These are phyloP conservation scores for Drosophila jambulina DNA, from an alignment of 1,140 invertebrate species.

Conservation along the genomic window DNA sequence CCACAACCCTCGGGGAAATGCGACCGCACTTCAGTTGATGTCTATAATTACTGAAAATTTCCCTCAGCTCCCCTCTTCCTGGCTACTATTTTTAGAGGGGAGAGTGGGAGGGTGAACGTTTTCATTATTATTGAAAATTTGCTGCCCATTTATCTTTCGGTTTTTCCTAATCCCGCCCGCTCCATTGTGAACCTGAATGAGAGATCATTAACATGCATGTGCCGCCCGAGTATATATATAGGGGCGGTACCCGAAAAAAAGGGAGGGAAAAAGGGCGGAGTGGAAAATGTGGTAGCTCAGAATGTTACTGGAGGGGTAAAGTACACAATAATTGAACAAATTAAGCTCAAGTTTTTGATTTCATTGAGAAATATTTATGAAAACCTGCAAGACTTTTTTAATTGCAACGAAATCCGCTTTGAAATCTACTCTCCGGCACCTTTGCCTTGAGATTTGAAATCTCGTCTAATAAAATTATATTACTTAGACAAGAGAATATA, in stretches of 20 bases:
- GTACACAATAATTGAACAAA: conserved; percentile 2
- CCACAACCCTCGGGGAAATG: conserved; percentile 32
- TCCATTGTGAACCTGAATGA: conserved; percentile 14
- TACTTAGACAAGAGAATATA: conserved; percentile 3
- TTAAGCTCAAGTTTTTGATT: not conserved
- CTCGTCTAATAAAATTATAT: conserved; percentile 16
- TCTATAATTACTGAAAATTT: conserved; percentile 43
- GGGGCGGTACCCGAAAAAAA: not conserved
- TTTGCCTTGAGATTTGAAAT: not conserved
- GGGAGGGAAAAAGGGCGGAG: no score
- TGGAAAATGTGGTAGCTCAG: not conserved
- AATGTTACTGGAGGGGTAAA: not conserved
- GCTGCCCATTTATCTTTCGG: conserved; percentile 35
- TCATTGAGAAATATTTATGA: not conserved
- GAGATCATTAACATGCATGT: conserved; percentile 29
- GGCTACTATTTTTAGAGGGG: conserved; percentile 7
- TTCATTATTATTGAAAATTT: conserved; percentile 49
- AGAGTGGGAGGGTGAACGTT: conserved; percentile 3
- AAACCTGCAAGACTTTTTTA: not conserved
- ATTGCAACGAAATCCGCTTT: not conserved
- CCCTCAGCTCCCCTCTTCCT: not conserved
- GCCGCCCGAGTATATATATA: conserved; percentile 20
- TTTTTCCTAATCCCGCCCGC: conserved; percentile 9
- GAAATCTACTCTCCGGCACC: not conserved
- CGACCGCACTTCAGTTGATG: conserved; percentile 24